These are phyloP conservation scores for Polia nebulosa DNA, from an alignment of 2,888 invertebrate species.

Conservation along the genomic window DNA sequence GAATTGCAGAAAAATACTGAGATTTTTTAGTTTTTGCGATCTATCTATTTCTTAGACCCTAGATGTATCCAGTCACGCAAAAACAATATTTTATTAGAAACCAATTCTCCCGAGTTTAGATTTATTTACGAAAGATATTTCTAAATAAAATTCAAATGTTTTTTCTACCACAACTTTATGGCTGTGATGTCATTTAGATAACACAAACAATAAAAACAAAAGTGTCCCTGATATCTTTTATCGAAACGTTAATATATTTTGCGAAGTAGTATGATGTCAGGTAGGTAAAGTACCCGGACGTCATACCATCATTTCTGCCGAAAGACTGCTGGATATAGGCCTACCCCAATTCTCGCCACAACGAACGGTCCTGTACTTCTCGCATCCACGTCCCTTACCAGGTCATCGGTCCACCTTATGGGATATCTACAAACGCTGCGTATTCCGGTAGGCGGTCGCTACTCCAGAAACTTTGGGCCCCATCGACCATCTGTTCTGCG, in stretches of 20 bases:
- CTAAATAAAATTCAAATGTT: not conserved
- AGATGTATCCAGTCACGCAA: slow-evolving; percentile 11
- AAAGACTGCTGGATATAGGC: no score
- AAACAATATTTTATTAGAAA: slow-evolving; percentile 30
- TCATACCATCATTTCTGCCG: no score
- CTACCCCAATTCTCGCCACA: no score
- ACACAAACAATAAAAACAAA: slow-evolving; percentile 17
- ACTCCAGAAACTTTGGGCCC: no score
- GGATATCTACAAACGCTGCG: no score
- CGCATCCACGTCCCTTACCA: no score
- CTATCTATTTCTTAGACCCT: not conserved
- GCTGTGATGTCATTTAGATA: slow-evolving; percentile 31
- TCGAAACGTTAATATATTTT: slow-evolving; percentile 19
- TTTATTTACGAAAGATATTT: not conserved
- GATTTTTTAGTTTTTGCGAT: slow-evolving; percentile 1
- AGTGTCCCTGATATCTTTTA: slow-evolving; percentile 11
- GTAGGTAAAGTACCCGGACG: not conserved
- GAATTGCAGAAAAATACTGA: slow-evolving; percentile 7
- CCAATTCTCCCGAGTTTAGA: not conserved
- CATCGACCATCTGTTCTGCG: no score
- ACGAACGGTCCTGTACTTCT: no score
- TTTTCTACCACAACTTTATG: slow-evolving; percentile 25
- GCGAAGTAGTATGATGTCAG: not conserved
- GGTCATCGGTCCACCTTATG: no score
- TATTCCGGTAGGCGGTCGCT: no score